These are phyloP conservation scores for Pogonocichla stellata DNA, from an alignment of 2,113 vertebrate genomes.

Conservation along the genomic window DNA sequence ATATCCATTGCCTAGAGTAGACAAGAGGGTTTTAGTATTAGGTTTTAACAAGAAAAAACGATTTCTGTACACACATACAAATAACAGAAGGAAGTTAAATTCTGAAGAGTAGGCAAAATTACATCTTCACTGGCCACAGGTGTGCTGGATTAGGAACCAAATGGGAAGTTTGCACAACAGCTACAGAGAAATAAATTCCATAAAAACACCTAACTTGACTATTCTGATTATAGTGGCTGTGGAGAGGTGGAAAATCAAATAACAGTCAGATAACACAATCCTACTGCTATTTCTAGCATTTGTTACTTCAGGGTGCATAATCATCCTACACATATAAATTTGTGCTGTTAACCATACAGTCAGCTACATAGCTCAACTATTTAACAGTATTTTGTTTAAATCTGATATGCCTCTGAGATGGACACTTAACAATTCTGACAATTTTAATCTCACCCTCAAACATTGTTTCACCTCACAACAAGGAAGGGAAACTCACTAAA, in stretches of 20 bases:
- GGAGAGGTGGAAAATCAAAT: background rate
- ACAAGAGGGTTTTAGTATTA: background rate
- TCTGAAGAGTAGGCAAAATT: background rate
- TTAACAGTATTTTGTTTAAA: background rate
- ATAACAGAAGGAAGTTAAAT: background rate
- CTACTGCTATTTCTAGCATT: background rate
- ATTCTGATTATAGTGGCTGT: background rate
- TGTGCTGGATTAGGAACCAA: background rate
- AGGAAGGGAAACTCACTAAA: background rate
- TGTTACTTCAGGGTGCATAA: background rate
- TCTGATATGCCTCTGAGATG: background rate
- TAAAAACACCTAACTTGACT: background rate
- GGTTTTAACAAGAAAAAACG: background rate
- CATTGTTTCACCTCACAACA: background rate
- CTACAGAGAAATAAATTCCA: background rate
- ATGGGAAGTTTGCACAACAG: background rate
- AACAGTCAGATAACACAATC: background rate
- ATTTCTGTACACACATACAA: background rate
- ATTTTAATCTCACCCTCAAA: background rate
- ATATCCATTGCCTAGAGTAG: background rate
- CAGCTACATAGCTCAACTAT: background rate
- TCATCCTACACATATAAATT: background rate
- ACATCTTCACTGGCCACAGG: background rate
- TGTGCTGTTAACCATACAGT: background rate
- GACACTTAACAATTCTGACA: background rate